Evolutionary conservation across 2,888 invertebrate species (phyloP), one percentile per base, ranked within the genome.

Genomic region (Biston stratarius): DNA sequence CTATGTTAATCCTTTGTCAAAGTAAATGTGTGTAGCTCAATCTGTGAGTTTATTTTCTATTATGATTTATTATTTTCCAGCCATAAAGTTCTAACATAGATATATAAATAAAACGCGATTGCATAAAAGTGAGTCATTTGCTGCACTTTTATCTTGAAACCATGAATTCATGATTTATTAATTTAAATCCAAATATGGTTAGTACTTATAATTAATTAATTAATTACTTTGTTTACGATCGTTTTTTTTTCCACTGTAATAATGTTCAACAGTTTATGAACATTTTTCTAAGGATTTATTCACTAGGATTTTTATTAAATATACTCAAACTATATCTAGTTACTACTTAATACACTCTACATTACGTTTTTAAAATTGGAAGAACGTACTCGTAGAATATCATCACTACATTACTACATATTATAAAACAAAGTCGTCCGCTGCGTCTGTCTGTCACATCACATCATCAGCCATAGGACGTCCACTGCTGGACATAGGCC

Each of bases 71-170:
- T 58, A 36, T 15, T 24, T 24, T 24, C 24, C 24, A 24, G 24
- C 24, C 0, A 36, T 12, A 58, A 38, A 48, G 48, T 58, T 10
- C 48, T 2, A 15, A 11, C 10, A 5, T 48, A 5, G 34, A 38
- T 15, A 0, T n/a, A 9, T 8, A 14, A 47, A 14, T 56, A 7
- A 33, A 33, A n/a, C n/a, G 24, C 33, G 15, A 48, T 42, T 56
- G 51, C 64, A 69, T 67, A 70, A 67, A 67, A 64, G 12, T 74
- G 52, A 67, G 45, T 67, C 70, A 70, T 42, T 51, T 67, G 62
- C 47, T 61, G 63, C 64, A 73, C 64, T 72, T 73, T 74, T 73
- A 70, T 59, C 40, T 61, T 45, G 36, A 52, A 52, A 7, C 6
- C 24, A 45, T 15, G 51, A 48, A 48, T 47, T 33, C 15, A 61